Base-by-base conservation (phyloP, 2,888 invertebrate genomes). In the Ophion ventricosus region DNA sequence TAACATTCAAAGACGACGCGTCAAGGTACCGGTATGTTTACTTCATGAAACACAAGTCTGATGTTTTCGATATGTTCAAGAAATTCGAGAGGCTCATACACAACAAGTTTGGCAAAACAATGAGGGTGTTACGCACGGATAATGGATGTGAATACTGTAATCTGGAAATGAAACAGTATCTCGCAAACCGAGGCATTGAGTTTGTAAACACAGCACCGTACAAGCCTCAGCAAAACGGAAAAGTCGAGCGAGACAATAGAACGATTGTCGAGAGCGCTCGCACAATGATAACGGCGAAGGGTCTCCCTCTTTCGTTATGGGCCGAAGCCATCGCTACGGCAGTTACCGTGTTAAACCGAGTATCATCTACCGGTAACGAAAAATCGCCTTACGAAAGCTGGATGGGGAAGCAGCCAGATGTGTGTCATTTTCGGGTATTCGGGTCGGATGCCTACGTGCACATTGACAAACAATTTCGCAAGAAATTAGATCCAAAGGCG, bases 21-120 rank as follows among this genome's bases (percentile, higher is more conserved):
- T 29, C 29, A 29, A 5, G 29, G 90, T 90, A 84, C 76, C 82
- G 89, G 10, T 56, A 83, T n/a, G 88, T 91, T 17, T 90, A 85
- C 70, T 90, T 90, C 75, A 61, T 90, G 17, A 88, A 88, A 83
- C 82, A 88, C 35, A 85, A 84, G 54, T 73, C 77, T 43, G 83
- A 85, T 20, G 35, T 35, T 35, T 35, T 35, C 35, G 35, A 35
- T 0, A 35, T 35, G 5, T 35, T 35, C 35, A 35, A 35, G 4
- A 35, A 35, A 7, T 35, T 7, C 35, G 35, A 35, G 5, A 35
- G 5, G 35, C 7, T 35, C 0, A 35, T 35, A 5, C 7, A 35
- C 5, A 35, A 35, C 35, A 35, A 35, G 5, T 35, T 35, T 7
- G 35, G 35, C 2, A 35, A 35, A 5, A 5, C 5, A 7, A 35